Conservation (phyloP, 2,113 vertebrate species). For the Collichthys lucidus region DNA sequence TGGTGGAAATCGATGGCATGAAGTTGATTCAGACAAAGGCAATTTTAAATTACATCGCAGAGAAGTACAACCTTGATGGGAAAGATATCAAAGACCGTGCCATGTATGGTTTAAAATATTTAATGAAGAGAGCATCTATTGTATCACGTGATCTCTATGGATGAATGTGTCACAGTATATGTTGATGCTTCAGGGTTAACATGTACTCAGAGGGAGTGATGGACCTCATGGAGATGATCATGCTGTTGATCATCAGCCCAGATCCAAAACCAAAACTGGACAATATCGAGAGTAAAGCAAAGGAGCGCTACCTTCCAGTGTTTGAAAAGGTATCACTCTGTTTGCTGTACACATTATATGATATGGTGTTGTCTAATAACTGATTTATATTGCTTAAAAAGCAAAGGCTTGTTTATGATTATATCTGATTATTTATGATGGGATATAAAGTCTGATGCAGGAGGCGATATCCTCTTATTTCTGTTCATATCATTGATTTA, state of each 20-base stretch:
- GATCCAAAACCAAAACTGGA: constrained; percentile 79
- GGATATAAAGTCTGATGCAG: no score
- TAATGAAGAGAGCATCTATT: no score
- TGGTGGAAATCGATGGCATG: constrained; percentile 95
- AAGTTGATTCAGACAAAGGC: constrained; percentile 91
- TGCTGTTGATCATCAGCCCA: constrained; percentile 79
- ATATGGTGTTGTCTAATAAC: background rate
- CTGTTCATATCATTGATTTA: no score
- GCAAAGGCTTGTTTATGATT: background rate
- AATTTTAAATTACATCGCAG: constrained; percentile 91
- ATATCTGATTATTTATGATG: no score
- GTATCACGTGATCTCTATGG: background rate
- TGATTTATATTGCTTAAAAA: background rate
- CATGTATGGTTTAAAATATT: constrained; percentile 75
- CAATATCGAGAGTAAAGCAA: constrained; percentile 81
- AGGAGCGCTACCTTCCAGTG: constrained; percentile 87
- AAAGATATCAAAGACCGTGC: constrained; percentile 89
- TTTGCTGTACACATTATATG: background rate
- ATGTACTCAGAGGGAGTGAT: constrained; percentile 88
- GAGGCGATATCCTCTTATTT: no score
- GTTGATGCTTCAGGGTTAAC: constrained; percentile 84
- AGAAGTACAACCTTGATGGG: constrained; percentile 90
- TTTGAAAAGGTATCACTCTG: constrained; percentile 88
- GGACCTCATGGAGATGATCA: constrained; percentile 88
- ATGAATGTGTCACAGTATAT: background rate